Evolutionary conservation across 2,888 invertebrate genomes (phyloP).

Genomic region (Tipula unca): DNA sequence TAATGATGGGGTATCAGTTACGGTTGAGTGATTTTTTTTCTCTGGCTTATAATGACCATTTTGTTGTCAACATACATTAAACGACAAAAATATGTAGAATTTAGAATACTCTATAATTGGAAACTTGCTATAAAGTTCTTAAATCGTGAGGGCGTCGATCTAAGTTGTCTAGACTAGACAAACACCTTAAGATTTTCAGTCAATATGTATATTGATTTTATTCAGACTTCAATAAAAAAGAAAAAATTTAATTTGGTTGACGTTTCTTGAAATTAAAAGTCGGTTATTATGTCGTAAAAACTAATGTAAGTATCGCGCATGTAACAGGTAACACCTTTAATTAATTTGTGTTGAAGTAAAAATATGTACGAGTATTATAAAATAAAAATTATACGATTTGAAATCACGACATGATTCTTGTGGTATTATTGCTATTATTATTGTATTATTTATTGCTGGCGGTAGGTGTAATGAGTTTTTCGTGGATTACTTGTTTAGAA

Average conservation of each 20-base stretch:
- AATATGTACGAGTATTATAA: neutral
- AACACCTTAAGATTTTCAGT: neutral
- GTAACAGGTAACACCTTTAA: slow-evolving; percentile 8
- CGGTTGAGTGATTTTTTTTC: neutral
- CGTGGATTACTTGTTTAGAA: neutral
- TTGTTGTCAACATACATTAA: neutral
- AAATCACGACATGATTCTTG: neutral
- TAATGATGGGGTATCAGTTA: neutral
- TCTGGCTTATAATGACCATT: neutral
- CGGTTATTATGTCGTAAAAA: neutral
- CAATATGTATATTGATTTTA: neutral
- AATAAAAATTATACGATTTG: neutral
- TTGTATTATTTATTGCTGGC: neutral
- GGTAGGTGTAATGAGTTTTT: neutral
- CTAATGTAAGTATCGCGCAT: neutral
- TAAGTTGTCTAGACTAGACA: neutral
- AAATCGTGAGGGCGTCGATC: neutral
- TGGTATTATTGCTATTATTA: neutral
- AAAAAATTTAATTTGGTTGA: neutral
- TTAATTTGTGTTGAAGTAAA: neutral
- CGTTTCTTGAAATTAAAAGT: neutral
- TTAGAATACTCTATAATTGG: neutral
- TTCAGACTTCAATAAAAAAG: neutral
- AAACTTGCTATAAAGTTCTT: neutral
- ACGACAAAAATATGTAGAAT: neutral